Percentiles rank a stretch among this genome's conserved stretches.
Evolutionary conservation across 2,797 vertebrate species (phyloP).

Genomic region (Gila robusta): DNA sequence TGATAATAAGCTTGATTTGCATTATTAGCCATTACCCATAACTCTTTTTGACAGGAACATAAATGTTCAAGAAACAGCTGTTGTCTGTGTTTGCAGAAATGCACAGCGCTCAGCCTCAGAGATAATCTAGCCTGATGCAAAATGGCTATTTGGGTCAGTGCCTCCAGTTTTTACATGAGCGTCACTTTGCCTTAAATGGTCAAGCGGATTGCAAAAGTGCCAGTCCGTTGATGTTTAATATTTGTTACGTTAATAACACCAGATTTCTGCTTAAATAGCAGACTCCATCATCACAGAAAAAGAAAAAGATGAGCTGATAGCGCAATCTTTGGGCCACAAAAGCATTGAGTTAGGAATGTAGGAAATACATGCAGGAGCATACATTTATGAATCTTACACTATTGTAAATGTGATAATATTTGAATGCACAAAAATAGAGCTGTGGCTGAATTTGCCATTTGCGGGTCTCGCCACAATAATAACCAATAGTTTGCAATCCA

Average conservation of each 20-base stretch:
- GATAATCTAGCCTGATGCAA: slow-evolving; percentile 46
- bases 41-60: slow-evolving; percentile 54
- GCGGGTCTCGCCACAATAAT: neutral
- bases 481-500: neutral
- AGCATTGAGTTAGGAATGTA: neutral
- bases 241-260: slow-evolving; percentile 19
- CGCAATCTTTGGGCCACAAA: neutral
- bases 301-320: neutral
- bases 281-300: neutral
- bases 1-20: slow-evolving; percentile 20
- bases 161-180: slow-evolving; percentile 56
- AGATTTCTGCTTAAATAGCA: slow-evolving; percentile 10
- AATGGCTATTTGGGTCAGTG: slow-evolving; percentile 54
- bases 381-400: neutral
- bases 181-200: slow-evolving; percentile 62
- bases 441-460: neutral
- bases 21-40: slow-evolving; percentile 44
- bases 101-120: slow-evolving; percentile 7
- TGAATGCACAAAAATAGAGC: neutral
- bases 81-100: slow-evolving; percentile 51
- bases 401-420: neutral
- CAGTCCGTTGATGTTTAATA: slow-evolving; percentile 16
- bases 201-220: slow-evolving; percentile 32
- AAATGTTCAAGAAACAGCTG: slow-evolving; percentile 58
- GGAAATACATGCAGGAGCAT: neutral